These are phyloP conservation scores for Tadarida brasiliensis DNA, from an alignment of 2,797 vertebrate species.

Conservation along the genomic window DNA sequence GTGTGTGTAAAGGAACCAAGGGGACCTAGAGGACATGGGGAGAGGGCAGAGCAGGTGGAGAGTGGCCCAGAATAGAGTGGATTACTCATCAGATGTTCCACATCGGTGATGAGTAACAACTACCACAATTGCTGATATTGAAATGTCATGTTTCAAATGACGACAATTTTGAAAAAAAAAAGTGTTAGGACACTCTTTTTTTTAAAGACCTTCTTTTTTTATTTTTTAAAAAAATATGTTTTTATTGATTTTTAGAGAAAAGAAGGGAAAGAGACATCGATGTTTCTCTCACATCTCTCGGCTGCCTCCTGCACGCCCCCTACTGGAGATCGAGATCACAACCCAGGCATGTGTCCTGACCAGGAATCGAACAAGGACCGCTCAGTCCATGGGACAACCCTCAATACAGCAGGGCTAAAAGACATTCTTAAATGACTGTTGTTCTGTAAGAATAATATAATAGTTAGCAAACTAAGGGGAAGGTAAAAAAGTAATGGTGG, in stretches of 20 bases:
- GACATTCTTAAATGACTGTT: not conserved
- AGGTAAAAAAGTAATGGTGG: not conserved
- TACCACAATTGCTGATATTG: not conserved
- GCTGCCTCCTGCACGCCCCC: too few relatives aligned
- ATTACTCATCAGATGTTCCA: too few relatives aligned
- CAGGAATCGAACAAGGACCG: too few relatives aligned
- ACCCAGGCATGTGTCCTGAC: too few relatives aligned
- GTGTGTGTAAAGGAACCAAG: not conserved
- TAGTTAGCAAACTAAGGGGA: conserved; percentile 21
- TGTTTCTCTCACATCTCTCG: too few relatives aligned
- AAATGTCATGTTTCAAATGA: not conserved
- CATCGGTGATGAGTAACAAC: not conserved
- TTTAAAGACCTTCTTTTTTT: not conserved
- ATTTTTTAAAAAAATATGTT: too few relatives aligned
- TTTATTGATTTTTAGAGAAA: too few relatives aligned
- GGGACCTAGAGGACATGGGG: rapidly evolving
- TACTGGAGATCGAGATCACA: too few relatives aligned
- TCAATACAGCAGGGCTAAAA: too few relatives aligned
- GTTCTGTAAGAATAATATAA: not conserved
- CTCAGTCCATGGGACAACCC: too few relatives aligned
- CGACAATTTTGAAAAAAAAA: not conserved
- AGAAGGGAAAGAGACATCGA: too few relatives aligned
- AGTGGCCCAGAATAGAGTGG: not conserved
- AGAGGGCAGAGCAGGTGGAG: not conserved
- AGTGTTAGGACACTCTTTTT: conserved; percentile 4